Evolutionary conservation across 2,113 vertebrate species (phyloP).

Genomic region (Leptobrachium ailaonicum): DNA sequence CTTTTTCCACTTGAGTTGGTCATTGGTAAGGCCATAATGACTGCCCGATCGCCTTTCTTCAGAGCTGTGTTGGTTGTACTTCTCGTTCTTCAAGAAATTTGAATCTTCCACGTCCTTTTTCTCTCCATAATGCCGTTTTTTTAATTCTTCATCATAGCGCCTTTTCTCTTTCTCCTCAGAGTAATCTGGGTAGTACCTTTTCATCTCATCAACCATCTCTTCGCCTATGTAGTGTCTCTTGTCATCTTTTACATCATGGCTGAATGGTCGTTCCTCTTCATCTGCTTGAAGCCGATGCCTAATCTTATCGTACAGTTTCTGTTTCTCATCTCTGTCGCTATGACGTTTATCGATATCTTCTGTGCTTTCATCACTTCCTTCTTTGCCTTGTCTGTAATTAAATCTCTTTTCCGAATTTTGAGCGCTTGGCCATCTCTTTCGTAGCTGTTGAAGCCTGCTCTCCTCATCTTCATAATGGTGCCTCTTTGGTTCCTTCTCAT

Average conservation of each 20-base stretch:
- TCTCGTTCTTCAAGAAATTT: conserved; percentile 49
- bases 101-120: conserved; percentile 53
- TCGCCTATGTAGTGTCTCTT: conserved; percentile 51
- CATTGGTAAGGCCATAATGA: conserved; percentile 69
- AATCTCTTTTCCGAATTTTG: conserved; percentile 37
- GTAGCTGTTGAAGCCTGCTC: conserved; percentile 29
- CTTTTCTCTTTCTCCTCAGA: conserved; percentile 54
- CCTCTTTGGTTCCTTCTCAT: conserved; percentile 55
- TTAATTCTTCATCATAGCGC: conserved; percentile 52
- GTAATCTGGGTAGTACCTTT: conserved; percentile 48
- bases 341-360: conserved; percentile 46
- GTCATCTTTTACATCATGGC: conserved; percentile 47
- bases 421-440: conserved; percentile 18
- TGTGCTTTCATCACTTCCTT: conserved; percentile 21
- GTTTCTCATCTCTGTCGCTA: conserved; percentile 51
- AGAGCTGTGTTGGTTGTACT: conserved; percentile 37
- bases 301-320: conserved; percentile 43
- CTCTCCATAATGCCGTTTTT: conserved; percentile 38
- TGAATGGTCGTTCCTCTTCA: conserved; percentile 51
- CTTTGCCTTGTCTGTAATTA: conserved; percentile 12
- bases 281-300: neutral
- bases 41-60: conserved; percentile 69
- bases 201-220: conserved; percentile 46
- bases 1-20: conserved; percentile 75
- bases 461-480: conserved; percentile 39